These are phyloP conservation scores for Samia ricini DNA, from an alignment of 1,140 invertebrate species.

Conservation along the genomic window DNA sequence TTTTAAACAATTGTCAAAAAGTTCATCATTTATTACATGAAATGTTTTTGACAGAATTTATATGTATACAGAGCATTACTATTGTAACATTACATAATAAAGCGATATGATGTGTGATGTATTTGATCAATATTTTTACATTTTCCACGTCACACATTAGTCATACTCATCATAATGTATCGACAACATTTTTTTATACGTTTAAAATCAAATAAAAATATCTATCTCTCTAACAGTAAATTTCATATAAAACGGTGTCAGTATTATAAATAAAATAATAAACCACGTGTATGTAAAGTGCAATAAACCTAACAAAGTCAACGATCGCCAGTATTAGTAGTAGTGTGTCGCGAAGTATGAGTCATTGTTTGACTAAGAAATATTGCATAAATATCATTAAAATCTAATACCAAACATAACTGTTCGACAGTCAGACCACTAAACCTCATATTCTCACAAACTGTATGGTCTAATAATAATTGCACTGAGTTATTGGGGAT, in stretches of 20 bases:
- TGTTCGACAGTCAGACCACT: conserved; percentile 46
- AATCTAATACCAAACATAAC: conserved; percentile 34
- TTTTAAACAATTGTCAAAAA: no score
- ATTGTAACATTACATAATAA: no score
- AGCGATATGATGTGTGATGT: no score
- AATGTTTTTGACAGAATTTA: no score
- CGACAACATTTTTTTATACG: background rate
- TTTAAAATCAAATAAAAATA: background rate
- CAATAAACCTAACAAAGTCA: conserved; percentile 56
- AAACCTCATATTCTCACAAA: conserved; percentile 5
- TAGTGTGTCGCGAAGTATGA: conserved; percentile 43
- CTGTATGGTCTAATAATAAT: conserved; percentile 3
- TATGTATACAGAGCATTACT: no score
- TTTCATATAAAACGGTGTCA: background rate
- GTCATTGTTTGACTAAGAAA: conserved; percentile 57
- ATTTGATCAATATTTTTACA: no score
- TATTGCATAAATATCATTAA: conserved; percentile 49
- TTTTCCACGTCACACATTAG: no score
- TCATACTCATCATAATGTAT: no score
- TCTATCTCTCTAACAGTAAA: background rate
- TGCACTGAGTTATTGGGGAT: background rate
- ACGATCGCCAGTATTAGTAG: conserved; percentile 37
- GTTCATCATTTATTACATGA: no score
- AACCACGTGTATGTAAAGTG: conserved; percentile 26
- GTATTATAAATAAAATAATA: conserved; percentile 1